Evolutionary conservation across 2,113 vertebrate genomes (phyloP).

Genomic region (Spea bombifrons): DNA sequence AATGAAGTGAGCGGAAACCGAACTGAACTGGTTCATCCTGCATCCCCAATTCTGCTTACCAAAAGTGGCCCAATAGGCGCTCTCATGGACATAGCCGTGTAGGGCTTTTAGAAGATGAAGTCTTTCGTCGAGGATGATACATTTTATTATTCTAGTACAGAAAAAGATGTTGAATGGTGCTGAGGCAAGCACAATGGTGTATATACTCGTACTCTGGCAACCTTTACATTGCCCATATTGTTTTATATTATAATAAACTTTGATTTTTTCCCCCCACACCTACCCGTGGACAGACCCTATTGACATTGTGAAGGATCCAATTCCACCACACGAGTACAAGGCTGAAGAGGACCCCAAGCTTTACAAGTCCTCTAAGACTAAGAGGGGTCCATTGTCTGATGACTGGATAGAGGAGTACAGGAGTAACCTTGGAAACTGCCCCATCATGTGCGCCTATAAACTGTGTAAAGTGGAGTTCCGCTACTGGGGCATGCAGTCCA

Average conservation of each 20-base stretch:
- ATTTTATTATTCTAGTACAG: too few species aligned
- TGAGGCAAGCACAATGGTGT: too few species aligned
- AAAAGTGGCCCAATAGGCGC: too few species aligned
- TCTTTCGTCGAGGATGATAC: too few species aligned
- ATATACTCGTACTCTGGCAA: too few species aligned
- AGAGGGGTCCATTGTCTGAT: slow-evolving; percentile 84
- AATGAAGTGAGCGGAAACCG: too few species aligned
- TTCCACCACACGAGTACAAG: slow-evolving; percentile 88
- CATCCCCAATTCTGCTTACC: too few species aligned
- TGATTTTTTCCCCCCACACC: neutral
- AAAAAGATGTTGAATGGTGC: too few species aligned
- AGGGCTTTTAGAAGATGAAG: too few species aligned
- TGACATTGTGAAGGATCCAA: slow-evolving; percentile 92
- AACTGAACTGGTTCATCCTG: too few species aligned
- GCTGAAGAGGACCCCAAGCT: slow-evolving; percentile 90
- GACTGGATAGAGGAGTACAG: slow-evolving; percentile 91
- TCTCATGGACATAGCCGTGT: too few species aligned
- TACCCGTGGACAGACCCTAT: slow-evolving; percentile 75
- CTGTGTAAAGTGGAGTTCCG: slow-evolving; percentile 98
- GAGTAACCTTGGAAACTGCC: slow-evolving; percentile 72
- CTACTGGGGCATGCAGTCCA: slow-evolving; percentile 99
- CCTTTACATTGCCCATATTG: too few species aligned
- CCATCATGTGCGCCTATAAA: slow-evolving; percentile 98
- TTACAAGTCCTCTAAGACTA: slow-evolving; percentile 87
- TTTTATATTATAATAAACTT: neutral